Percentiles rank a stretch among this genome's conserved stretches.
phyloP scores from a whole-genome alignment of 2,797 vertebrate species.

The Peromyscus attwateri region DNA sequence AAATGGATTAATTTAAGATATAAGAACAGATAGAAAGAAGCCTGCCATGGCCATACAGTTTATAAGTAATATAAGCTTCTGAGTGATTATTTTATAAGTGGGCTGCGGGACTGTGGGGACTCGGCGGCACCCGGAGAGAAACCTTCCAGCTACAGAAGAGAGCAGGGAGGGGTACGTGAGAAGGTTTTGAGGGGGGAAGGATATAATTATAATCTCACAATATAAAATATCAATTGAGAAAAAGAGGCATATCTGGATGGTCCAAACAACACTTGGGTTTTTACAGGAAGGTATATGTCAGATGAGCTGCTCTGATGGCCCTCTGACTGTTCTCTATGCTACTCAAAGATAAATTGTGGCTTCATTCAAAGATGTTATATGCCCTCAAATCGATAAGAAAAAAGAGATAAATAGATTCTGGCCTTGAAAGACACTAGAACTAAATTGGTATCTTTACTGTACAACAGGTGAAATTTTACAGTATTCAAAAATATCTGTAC shows the following conservation, averaged over 20 bases:
- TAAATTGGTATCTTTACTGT: neutral
- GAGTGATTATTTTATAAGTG: too few species aligned
- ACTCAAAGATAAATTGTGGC: neutral
- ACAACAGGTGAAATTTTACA: neutral
- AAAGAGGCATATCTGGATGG: neutral
- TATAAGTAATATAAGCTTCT: too few species aligned
- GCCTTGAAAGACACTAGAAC: neutral
- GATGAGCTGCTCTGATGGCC: neutral
- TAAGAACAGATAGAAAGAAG: too few species aligned
- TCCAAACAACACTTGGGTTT: rapidly evolving
- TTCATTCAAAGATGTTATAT: neutral
- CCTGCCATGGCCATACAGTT: too few species aligned
- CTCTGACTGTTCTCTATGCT: neutral
- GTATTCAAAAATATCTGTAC: neutral
- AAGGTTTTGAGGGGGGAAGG: neutral
- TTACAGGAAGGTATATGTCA: neutral
- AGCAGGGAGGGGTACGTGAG: too few species aligned
- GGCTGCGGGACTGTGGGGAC: too few species aligned
- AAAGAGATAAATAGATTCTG: neutral
- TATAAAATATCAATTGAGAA: neutral
- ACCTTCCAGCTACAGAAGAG: too few species aligned
- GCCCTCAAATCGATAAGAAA: neutral
- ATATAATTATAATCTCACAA: neutral
- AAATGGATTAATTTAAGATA: too few species aligned
- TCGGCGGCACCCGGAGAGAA: too few species aligned